Conservation (phyloP, 2,797 vertebrate genomes). For the Micromesistius poutassou region DNA sequence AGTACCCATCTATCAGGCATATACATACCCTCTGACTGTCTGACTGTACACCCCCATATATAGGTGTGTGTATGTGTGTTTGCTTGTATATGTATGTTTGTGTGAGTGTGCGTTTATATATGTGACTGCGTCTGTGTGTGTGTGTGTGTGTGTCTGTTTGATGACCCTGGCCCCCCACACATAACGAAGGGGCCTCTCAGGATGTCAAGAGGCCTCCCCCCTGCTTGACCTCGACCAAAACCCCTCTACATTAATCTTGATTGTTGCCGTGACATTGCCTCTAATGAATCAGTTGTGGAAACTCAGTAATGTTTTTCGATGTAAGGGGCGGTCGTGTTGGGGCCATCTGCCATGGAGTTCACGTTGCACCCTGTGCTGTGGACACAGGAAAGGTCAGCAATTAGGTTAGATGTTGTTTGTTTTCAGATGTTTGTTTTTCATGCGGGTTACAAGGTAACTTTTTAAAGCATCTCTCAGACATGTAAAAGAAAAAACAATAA, state of each 20-base stretch:
- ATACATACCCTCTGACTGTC: not conserved
- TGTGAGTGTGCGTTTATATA: not conserved
- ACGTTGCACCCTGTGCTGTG: not conserved
- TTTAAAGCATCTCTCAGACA: too few relatives aligned
- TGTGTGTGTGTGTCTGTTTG: conserved; percentile 1
- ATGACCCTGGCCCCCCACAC: not conserved
- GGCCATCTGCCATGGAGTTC: not conserved
- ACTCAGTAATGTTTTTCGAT: not conserved
- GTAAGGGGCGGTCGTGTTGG: not conserved
- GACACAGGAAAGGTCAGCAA: not conserved
- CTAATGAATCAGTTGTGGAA: not conserved
- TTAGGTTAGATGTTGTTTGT: not conserved
- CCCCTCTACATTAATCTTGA: not conserved
- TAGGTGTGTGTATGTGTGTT: not conserved
- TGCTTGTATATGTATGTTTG: not conserved
- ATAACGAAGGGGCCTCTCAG: not conserved
- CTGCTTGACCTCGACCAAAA: not conserved
- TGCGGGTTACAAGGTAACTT: not conserved
- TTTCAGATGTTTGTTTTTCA: not conserved
- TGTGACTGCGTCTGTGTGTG: not conserved
- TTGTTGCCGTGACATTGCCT: not conserved
- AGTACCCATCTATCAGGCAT: too few relatives aligned
- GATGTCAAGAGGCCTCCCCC: not conserved
- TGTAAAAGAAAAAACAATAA: too few relatives aligned
- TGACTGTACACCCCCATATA: not conserved